Conservation (phyloP, 2,113 vertebrate species). For the Sminthopsis crassicaudata region DNA sequence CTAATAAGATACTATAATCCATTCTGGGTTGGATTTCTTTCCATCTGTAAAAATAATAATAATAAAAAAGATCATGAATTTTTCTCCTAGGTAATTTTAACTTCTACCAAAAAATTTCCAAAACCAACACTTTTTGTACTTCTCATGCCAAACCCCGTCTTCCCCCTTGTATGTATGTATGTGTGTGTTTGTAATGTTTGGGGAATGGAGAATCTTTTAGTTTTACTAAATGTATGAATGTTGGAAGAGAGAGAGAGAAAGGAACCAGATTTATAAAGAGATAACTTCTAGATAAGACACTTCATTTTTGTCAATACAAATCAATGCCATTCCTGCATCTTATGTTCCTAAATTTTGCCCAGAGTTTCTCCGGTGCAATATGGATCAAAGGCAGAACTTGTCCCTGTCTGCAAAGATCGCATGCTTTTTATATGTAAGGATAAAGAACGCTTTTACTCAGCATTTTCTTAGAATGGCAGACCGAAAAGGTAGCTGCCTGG, state of each 20-base stretch:
- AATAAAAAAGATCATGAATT: constrained; percentile 25
- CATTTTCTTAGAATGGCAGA: neutral
- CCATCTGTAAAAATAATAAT: constrained; percentile 2
- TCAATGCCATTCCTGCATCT: too few relatives aligned
- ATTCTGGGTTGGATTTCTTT: neutral
- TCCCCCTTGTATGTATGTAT: too few relatives aligned
- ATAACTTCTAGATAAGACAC: too few relatives aligned
- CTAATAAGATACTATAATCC: constrained; percentile 4
- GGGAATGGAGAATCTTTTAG: too few relatives aligned
- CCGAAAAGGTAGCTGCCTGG: neutral
- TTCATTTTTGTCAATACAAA: too few relatives aligned
- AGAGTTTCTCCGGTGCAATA: too few relatives aligned
- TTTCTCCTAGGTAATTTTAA: neutral
- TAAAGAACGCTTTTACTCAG: neutral
- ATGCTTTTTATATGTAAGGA: neutral
- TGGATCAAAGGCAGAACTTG: neutral
- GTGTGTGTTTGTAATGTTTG: too few relatives aligned
- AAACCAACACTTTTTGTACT: neutral
- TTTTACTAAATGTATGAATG: too few relatives aligned
- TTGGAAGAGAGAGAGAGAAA: too few relatives aligned
- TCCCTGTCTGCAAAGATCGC: neutral
- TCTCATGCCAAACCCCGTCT: constrained; percentile 40
- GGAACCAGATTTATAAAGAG: too few relatives aligned
- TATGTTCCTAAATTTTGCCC: too few relatives aligned
- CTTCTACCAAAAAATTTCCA: neutral